Evolutionary conservation across 2,888 invertebrate species (phyloP).

Genomic region (Timema podura): DNA sequence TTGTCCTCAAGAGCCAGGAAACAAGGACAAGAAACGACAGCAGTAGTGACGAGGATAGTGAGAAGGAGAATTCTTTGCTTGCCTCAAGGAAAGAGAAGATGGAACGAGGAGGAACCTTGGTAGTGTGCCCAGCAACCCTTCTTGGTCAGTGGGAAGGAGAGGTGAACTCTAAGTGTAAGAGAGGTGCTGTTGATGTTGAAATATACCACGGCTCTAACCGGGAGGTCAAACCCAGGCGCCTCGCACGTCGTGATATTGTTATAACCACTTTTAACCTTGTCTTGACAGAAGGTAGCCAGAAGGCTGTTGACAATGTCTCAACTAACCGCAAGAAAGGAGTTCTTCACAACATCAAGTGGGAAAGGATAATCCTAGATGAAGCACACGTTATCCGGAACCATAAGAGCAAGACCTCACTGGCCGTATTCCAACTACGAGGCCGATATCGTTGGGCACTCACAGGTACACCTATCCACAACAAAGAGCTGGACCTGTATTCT

Average conservation of each 20-base stretch:
- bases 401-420: conserved; percentile 68
- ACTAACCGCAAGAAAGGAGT: conserved; percentile 44
- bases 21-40: background rate
- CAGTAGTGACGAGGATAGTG: background rate
- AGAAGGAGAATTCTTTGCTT: background rate
- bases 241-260: conserved; percentile 75
- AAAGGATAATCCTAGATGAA: conserved; percentile 86
- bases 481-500: conserved; percentile 77
- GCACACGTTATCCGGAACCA: conserved; percentile 89
- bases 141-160: conserved; percentile 88
- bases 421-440: conserved; percentile 62
- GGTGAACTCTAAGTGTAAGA: conserved; percentile 58
- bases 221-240: conserved; percentile 55
- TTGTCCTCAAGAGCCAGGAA: conserved; percentile 53
- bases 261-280: conserved; percentile 84
- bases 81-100: background rate
- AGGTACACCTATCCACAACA: conserved; percentile 95
- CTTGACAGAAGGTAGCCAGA: conserved; percentile 45
- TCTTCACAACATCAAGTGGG: conserved; percentile 71
- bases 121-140: conserved; percentile 89
- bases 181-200: conserved; percentile 58
- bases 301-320: too few relatives aligned
- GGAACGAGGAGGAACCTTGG: conserved; percentile 69
- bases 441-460: conserved; percentile 79
- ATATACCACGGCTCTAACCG: conserved; percentile 81